Conservation (phyloP, 30 jellyfish, hydroid and myxozoan species). For the Aurelia coerulea region DNA sequence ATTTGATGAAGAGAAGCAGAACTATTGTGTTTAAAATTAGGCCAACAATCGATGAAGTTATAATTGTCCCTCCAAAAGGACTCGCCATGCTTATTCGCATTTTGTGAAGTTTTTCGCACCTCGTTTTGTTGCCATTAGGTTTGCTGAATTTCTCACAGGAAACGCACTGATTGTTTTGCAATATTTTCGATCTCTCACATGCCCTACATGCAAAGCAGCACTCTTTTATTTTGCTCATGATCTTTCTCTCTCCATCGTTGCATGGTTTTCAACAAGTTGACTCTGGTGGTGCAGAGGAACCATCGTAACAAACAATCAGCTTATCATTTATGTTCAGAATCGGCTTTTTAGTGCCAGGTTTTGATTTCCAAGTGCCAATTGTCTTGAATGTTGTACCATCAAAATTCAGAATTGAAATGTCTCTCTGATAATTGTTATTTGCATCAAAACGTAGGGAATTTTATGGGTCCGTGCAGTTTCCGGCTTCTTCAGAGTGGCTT, state of each 20-base stretch:
- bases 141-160: slow-evolving; percentile 15
- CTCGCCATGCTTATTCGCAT: neutral
- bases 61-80: slow-evolving; percentile 1
- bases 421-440: neutral
- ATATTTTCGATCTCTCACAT: slow-evolving; percentile 23
- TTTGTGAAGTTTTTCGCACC: slow-evolving; percentile 16
- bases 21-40: slow-evolving; percentile 21
- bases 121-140: slow-evolving; percentile 23
- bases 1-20: slow-evolving; percentile 33
- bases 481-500: too few relatives aligned
- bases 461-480: neutral
- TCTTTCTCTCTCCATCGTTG: slow-evolving; percentile 19
- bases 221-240: slow-evolving; percentile 1
- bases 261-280: slow-evolving; percentile 58
- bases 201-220: slow-evolving; percentile 64
- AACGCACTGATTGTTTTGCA: slow-evolving; percentile 36
- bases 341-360: neutral
- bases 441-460: neutral
- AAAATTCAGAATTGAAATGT: neutral
- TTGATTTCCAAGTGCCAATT: slow-evolving; percentile 7
- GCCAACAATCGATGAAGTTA: slow-evolving; percentile 39
- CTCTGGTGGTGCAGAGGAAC: neutral
- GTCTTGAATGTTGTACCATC: slow-evolving; percentile 2
- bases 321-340: neutral
- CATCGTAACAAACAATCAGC: slow-evolving; percentile 14